Evolutionary conservation across 2,113 vertebrate genomes (phyloP).

Genomic region (Ivindomyrus marchei): DNA sequence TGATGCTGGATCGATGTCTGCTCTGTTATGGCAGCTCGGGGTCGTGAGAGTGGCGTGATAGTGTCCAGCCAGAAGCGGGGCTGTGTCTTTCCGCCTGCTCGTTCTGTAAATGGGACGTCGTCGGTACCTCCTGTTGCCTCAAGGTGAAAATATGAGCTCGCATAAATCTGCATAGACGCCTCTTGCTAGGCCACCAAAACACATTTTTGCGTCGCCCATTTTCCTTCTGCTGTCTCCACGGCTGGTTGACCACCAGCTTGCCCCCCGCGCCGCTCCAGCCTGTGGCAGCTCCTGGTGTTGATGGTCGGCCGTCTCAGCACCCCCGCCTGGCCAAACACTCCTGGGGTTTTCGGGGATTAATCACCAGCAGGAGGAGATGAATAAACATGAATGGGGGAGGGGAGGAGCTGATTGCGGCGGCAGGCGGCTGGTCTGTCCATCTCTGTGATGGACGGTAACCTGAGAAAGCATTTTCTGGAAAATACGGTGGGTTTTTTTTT

Average conservation of each 20-base stretch:
- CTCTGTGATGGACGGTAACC: neutral
- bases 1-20: neutral
- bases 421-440: too few relatives aligned
- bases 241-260: neutral
- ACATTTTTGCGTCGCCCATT: too few relatives aligned
- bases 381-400: neutral
- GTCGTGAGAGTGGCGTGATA: neutral
- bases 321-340: neutral
- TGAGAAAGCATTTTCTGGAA: neutral
- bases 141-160: conserved; percentile 29
- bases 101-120: conserved; percentile 1
- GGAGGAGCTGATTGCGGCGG: neutral
- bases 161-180: conserved; percentile 30
- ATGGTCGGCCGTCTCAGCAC: neutral
- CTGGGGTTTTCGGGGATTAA: neutral
- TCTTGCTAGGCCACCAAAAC: conserved; percentile 8
- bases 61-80: neutral
- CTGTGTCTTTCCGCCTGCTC: neutral
- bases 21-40: neutral
- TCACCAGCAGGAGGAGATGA: neutral
- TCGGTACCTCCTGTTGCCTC: conserved; percentile 9
- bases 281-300: neutral
- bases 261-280: neutral
- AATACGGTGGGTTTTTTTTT: neutral
- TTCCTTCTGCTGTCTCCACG: neutral